Conservation (phyloP, 2,113 vertebrate genomes). For the Chaenocephalus aceratus region DNA sequence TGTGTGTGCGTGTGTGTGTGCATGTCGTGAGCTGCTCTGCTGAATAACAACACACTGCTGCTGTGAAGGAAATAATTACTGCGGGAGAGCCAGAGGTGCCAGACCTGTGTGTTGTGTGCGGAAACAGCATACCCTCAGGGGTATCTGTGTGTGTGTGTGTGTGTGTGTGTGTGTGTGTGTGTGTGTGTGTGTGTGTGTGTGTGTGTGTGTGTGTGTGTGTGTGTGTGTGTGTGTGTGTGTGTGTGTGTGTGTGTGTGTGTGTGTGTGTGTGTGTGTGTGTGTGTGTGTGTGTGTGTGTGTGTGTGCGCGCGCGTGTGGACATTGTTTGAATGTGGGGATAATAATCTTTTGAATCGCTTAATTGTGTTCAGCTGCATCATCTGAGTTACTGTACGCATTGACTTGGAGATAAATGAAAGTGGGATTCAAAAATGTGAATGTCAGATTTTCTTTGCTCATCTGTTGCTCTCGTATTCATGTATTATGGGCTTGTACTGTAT, state of each 20-base stretch:
- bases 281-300: background rate
- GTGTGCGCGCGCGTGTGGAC: background rate
- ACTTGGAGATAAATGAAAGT: background rate
- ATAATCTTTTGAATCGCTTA: background rate
- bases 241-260: no score
- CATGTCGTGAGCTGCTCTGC: background rate
- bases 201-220: no score
- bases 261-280: no score
- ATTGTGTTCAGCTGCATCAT: background rate
- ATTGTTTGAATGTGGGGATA: background rate
- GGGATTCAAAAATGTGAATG: background rate
- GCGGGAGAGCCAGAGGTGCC: background rate
- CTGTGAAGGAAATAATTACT: background rate
- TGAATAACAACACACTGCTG: background rate
- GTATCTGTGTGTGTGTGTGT: background rate
- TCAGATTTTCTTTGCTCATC: background rate
- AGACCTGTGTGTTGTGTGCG: background rate
- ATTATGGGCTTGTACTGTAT: background rate
- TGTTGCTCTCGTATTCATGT: background rate
- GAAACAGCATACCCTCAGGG: background rate
- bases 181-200: background rate
- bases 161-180: background rate
- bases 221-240: no score
- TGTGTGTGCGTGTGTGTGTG: background rate
- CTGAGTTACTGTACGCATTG: background rate